Base-by-base conservation (phyloP, 2,888 invertebrate genomes). In the Andrena bucephala region DNA sequence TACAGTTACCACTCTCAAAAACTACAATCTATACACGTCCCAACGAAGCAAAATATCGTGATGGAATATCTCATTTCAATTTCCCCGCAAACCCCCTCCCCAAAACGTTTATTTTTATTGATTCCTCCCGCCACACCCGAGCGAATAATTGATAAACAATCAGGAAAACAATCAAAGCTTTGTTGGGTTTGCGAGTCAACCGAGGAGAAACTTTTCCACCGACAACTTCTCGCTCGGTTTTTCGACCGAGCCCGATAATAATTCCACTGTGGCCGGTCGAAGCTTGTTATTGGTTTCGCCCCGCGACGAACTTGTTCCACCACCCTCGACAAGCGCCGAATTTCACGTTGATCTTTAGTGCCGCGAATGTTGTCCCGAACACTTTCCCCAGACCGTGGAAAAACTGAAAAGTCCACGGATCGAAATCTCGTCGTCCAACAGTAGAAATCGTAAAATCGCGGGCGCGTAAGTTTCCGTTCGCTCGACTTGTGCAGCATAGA, bases 371-470 rank as follows among this genome's bases (percentile, higher is more conserved):
- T 16, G 10, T 33, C 20, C 24, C 33, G 31, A 10, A 27, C 33
- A 16, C 36, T 74, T 67, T 33, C 7, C 48, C n/a, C 6, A 0
- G 29, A 8, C 10, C 13, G 48, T 57, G n/a, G 20, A 29, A 60
- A 74, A 50, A 8, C 59, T 7, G 48, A 50, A 67, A 74, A 67
- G 50, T 50, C 66, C n/a, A 4, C 10, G 8, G 57, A 57, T 3
- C 27, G 24, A 27, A 27, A 24, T 24, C 52, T 8, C 52, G 52
- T 8, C 52, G 59, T 13, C 65, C 24, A 24, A 13, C 59, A 27
- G 27, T 33, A 48, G 62, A 63, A 68, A 78, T 72, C 67, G 54
- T 73, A 78, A 78, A 78, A 78, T 78, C 60, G 68, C 62, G 63
- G 20, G 54, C 36, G 60, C 66, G 72, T 68, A 72, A 67, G 60